Evolutionary conservation across 2,113 vertebrate species (phyloP), one percentile per base, ranked within the genome.

Genomic region (Vulpes lagopus): DNA sequence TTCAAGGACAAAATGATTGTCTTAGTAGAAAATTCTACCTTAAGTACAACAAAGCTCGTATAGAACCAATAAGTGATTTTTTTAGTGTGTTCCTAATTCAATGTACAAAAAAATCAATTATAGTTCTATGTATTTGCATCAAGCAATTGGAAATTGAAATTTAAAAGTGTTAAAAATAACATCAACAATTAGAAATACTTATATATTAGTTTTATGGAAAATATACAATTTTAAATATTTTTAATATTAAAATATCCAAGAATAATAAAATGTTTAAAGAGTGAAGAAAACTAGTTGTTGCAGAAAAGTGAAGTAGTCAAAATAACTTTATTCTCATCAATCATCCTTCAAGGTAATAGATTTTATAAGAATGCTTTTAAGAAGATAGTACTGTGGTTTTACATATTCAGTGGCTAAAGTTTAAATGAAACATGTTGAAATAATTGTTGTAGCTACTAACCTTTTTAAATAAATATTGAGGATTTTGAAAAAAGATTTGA

Each of bases 391-490:
- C 12, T 89, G 1, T n/a, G 49, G 14, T 49, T 91, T 97, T 81
- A 67, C 2, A 25, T 86, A 1, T 57, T 60, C 15, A 62, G 3
- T 57, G 30, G 14, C n/a, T 74, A 92, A 93, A 86, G 92, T 69
- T 78, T 89, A 87, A 89, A 62, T 55, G 9, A 94, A 81, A 43
- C 25, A 62, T 65, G 2, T 83, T 92, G 43, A 93, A 93, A 86
- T 91, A 53, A 82, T 86, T 80, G 43, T 4, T 27, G 25, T 43
- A 73, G 14, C 27, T 64, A 35, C 49, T 12, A 91, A 71, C 8
- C 1, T 49, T 78, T 94, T 97, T 92, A 67, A 93, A 89, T 89
- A 88, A 85, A 27, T 9, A 81, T 19, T 23, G 91, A 95, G 20
- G 1, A 62, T 38, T 69, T 94, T 65, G 67, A 8, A 43, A 43